Conservation (phyloP, 2,888 invertebrate genomes). For the Nezara viridula region DNA sequence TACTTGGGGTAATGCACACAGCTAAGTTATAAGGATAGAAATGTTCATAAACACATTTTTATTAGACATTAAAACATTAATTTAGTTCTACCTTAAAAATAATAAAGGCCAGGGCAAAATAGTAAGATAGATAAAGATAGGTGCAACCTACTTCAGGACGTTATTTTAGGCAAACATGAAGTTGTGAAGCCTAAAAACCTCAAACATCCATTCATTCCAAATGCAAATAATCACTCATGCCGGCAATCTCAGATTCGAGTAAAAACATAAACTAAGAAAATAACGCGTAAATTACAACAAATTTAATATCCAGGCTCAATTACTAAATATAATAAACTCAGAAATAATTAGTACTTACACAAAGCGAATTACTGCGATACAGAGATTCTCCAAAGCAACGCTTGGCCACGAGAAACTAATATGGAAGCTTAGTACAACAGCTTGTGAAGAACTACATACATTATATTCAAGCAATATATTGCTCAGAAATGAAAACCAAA, state of each 20-base stretch:
- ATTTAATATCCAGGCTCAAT: neutral
- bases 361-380: neutral
- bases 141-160: neutral
- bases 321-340: neutral
- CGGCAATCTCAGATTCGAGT: neutral
- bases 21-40: neutral
- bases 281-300: neutral
- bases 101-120: neutral
- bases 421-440: slow-evolving; percentile 51
- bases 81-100: neutral
- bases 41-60: neutral
- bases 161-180: neutral
- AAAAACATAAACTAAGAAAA: slow-evolving; percentile 2
- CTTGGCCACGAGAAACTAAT: slow-evolving; percentile 56
- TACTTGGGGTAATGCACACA: neutral
- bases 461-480: neutral
- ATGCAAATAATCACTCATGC: neutral
- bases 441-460: slow-evolving; percentile 11
- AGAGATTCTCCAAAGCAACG: slow-evolving; percentile 42
- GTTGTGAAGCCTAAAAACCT: neutral
- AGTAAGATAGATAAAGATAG: neutral
- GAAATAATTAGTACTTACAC: neutral
- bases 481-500: neutral
- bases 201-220: neutral
- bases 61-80: neutral